phyloP scores from a whole-genome alignment of 2,797 vertebrate species.

The Astyanax mexicanus region DNA sequence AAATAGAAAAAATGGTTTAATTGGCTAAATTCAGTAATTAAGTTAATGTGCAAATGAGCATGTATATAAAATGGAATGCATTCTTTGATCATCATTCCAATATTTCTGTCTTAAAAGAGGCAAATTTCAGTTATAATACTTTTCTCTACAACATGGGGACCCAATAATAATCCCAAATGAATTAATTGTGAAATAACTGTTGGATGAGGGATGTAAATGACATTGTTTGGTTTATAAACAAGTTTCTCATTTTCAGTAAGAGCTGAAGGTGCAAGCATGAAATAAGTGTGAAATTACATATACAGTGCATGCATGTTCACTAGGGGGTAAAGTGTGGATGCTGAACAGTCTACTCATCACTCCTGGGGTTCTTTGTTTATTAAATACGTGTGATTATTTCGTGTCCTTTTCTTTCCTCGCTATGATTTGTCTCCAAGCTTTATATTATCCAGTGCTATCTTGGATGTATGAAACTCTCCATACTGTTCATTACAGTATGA shows the following conservation, averaged over 20 bases:
- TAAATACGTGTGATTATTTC: background rate
- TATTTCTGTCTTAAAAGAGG: background rate
- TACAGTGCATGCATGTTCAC: slow-evolving; percentile 1
- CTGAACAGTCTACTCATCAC: background rate
- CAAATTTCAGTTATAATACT: background rate
- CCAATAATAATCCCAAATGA: slow-evolving; percentile 33
- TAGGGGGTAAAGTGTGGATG: background rate
- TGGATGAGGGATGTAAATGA: slow-evolving; percentile 26
- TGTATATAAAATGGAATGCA: slow-evolving; percentile 6
- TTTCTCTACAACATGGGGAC: background rate
- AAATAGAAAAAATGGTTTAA: too few relatives aligned
- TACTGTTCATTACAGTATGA: too few relatives aligned
- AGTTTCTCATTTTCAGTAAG: slow-evolving; percentile 37
- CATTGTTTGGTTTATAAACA: slow-evolving; percentile 28
- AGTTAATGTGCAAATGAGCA: too few relatives aligned
- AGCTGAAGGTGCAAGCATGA: slow-evolving; percentile 31
- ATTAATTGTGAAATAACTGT: slow-evolving; percentile 44
- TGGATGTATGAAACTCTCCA: too few relatives aligned
- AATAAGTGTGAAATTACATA: slow-evolving; percentile 51
- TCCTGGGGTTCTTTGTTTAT: background rate
- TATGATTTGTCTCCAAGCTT: background rate
- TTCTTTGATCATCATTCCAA: background rate
- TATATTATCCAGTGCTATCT: too few relatives aligned
- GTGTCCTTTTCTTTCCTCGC: background rate
- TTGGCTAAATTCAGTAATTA: too few relatives aligned